Evolutionary conservation across 2,888 invertebrate species (phyloP).

Genomic region (Litoditis marina): DNA sequence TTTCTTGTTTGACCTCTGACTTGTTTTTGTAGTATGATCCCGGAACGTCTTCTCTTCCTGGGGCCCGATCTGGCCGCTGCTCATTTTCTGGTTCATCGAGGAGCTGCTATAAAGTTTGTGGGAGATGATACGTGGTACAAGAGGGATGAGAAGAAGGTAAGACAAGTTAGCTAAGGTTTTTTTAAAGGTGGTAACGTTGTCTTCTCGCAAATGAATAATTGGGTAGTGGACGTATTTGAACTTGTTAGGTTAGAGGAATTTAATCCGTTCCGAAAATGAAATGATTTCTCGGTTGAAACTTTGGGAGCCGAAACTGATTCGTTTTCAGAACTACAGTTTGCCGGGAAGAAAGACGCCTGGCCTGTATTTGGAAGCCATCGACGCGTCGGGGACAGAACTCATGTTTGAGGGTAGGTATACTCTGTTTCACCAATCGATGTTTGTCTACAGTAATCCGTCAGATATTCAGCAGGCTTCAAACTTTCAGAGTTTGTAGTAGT

Average conservation of each 20-base stretch:
- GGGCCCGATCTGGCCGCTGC: slow-evolving; percentile 82
- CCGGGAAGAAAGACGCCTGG: slow-evolving; percentile 64
- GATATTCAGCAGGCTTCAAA: too few relatives aligned
- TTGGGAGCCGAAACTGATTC: too few relatives aligned
- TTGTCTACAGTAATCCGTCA: too few relatives aligned
- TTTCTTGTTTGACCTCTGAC: not conserved
- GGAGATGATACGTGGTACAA: slow-evolving; percentile 66
- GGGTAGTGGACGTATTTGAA: not conserved
- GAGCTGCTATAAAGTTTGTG: slow-evolving; percentile 73
- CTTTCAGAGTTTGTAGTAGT: too few relatives aligned
- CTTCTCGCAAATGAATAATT: not conserved
- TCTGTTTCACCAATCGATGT: too few relatives aligned
- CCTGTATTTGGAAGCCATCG: slow-evolving; percentile 76
- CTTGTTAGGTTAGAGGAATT: not conserved
- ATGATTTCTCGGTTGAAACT: too few relatives aligned
- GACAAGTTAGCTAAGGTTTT: too few relatives aligned
- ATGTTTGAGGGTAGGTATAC: slow-evolving; percentile 78
- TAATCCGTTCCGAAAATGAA: too few relatives aligned
- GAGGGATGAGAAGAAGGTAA: slow-evolving; percentile 65
- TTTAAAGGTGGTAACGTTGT: slow-evolving; percentile 51
- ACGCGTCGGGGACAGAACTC: slow-evolving; percentile 74
- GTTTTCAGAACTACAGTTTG: slow-evolving; percentile 41
- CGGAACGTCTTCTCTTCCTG: slow-evolving; percentile 59
- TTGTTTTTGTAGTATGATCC: slow-evolving; percentile 51
- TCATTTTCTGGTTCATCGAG: slow-evolving; percentile 77